Evolutionary conservation across 2,797 vertebrate genomes (phyloP), one percentile per base, ranked within the genome.

Genomic region (Staurois parvus): DNA sequence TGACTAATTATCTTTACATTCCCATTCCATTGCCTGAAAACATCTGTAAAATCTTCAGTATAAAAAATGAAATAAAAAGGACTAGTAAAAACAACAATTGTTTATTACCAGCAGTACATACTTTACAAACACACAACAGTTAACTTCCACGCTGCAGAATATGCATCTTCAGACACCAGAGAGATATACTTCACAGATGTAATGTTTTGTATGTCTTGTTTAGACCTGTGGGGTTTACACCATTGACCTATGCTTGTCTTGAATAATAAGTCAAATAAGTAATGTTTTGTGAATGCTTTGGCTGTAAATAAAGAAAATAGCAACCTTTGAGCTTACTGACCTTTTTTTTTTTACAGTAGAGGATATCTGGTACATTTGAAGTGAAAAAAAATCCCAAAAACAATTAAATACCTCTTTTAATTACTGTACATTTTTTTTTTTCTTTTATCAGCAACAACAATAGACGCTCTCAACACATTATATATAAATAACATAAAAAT

Each of bases 261-360:
- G 45, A 13, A 17, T 29, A 66, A 40, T 69, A 79, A 45, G 42
- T 79, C 77, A 79, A 48, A 5, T 42, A 79, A 48, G 26, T 52
- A 69, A 66, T 42, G 19, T 69, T 79, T 48, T 69, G 64, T 48
- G 68, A 66, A 69, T 48, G 19, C 40, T 69, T 42, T 79, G 76
- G 26, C 30, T 45, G 64, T 48, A 28, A 68, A 48, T 48, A 29
- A 79, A 52, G 62, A 52, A 45, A 67, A 78, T 26, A 64, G n/a
- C 76, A 67, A 78, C 34, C 56, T 64, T 67, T 67, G 26, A 30
- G 26, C 37, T 45, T 45, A 45, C 17, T 68, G 17, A 45, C 62
- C 62, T 79, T 79, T 67, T 77, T 79, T 67, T 77, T 70, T n/a
- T 40, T 26, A 37, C 15, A 52, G 48, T 19, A 52, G 4, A 52